A percentile compares a stretch with the other conserved stretches of the same genome.
phyloP scores from a whole-genome alignment of 2,113 vertebrate species.

The Brachypodius melanocephalos region DNA sequence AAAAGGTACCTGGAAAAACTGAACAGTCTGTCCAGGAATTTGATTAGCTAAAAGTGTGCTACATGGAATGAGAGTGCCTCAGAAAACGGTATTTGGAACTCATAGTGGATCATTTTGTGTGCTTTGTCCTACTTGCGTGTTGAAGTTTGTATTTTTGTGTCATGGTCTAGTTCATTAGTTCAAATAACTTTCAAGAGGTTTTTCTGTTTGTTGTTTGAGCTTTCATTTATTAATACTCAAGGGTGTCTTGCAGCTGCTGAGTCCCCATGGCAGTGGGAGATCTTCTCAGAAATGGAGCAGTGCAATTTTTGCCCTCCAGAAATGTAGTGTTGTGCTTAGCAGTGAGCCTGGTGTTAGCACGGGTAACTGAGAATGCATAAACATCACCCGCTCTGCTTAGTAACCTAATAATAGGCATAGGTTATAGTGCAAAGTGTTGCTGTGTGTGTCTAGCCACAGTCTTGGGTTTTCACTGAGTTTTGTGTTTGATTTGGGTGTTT shows the following conservation, averaged over 20 bases:
- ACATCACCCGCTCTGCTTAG: background rate
- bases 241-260: background rate
- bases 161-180: background rate
- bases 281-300: background rate
- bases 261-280: background rate
- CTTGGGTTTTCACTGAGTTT: background rate
- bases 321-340: background rate
- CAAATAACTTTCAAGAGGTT: background rate
- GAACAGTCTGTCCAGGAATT: background rate
- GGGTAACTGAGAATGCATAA: background rate
- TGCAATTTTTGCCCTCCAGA: background rate
- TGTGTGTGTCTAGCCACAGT: background rate
- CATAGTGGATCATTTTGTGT: background rate
- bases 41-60: background rate
- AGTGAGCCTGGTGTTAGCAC: background rate
- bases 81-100: background rate
- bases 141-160: background rate
- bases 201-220: background rate
- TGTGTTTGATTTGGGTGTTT: background rate
- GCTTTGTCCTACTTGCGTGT: background rate
- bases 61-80: background rate
- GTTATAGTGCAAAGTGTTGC: background rate
- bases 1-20: background rate
- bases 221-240: background rate
- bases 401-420: background rate